Conservation (phyloP, 2,113 vertebrate species). For the Fulica atra region DNA sequence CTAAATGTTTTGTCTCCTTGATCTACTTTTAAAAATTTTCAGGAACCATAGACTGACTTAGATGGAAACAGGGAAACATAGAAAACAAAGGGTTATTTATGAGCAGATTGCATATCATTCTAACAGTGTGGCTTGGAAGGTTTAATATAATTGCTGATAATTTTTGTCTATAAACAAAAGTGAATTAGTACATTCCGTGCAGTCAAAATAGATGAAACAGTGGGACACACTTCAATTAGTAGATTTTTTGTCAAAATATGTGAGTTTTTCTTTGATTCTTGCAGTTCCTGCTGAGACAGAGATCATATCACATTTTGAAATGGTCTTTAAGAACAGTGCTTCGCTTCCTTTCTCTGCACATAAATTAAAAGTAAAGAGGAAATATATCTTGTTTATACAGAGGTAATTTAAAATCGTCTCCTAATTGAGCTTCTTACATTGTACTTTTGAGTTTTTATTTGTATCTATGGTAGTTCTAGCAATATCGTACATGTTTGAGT, state of each 20-base stretch:
- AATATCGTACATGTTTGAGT: neutral
- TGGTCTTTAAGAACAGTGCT: neutral
- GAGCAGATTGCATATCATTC: neutral
- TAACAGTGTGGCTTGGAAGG: neutral
- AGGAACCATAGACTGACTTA: neutral
- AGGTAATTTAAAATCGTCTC: neutral
- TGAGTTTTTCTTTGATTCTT: neutral
- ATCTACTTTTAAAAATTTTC: neutral
- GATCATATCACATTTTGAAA: neutral
- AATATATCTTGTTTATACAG: neutral
- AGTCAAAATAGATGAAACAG: neutral
- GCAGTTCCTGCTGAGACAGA: neutral
- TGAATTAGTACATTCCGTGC: neutral
- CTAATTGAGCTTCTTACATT: neutral
- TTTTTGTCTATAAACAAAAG: constrained; percentile 2
- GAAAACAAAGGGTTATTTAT: neutral
- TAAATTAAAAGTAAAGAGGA: constrained; percentile 14
- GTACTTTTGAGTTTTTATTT: neutral
- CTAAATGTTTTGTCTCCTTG: neutral
- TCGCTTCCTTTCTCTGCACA: neutral
- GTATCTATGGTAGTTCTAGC: neutral
- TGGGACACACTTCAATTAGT: neutral
- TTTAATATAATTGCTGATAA: neutral
- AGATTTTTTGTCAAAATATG: neutral
- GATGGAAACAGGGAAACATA: neutral